A percentile compares a stretch with the other conserved stretches of the same genome.
These are phyloP conservation scores for Drosophila helvetica DNA, from an alignment of 2,888 invertebrate species.

Conservation along the genomic window DNA sequence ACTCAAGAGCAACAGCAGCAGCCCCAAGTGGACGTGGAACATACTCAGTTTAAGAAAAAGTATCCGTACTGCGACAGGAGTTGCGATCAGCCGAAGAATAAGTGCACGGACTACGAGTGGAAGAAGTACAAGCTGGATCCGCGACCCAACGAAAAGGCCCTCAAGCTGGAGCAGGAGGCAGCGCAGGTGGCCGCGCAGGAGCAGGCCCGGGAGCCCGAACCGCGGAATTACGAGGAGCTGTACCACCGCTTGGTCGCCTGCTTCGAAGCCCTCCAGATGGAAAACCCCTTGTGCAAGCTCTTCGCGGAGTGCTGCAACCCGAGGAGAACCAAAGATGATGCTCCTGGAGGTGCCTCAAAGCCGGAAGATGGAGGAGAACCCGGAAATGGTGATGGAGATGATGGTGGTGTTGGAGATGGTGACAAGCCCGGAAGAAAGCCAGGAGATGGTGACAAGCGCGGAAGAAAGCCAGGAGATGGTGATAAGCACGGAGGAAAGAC, in stretches of 20 bases:
- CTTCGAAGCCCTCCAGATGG: slow-evolving; percentile 27
- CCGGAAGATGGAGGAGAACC: no score
- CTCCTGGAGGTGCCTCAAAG: not conserved
- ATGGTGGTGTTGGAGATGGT: no score
- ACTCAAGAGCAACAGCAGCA: not conserved
- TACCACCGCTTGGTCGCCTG: slow-evolving; percentile 48
- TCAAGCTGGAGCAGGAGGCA: slow-evolving; percentile 14
- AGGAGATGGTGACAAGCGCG: no score
- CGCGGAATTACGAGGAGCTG: slow-evolving; percentile 62
- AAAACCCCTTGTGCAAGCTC: slow-evolving; percentile 8
- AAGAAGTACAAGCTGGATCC: slow-evolving; percentile 48
- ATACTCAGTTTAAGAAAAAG: slow-evolving; percentile 17
- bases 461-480: no score
- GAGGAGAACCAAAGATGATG: slow-evolving; percentile 2
- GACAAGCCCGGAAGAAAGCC: no score
- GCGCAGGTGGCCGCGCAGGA: not conserved
- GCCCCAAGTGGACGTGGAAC: slow-evolving; percentile 35
- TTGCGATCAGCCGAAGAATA: slow-evolving; percentile 38
- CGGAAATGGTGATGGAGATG: no score
- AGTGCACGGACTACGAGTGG: slow-evolving; percentile 57
- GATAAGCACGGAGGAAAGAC: no score
- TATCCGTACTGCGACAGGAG: slow-evolving; percentile 46
- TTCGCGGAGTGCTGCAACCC: slow-evolving; percentile 47
- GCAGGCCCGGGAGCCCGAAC: slow-evolving; percentile 31
- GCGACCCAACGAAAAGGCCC: slow-evolving; percentile 14